Conservation (phyloP, 2,113 vertebrate genomes). For the Gasterosteus aculeatus region DNA sequence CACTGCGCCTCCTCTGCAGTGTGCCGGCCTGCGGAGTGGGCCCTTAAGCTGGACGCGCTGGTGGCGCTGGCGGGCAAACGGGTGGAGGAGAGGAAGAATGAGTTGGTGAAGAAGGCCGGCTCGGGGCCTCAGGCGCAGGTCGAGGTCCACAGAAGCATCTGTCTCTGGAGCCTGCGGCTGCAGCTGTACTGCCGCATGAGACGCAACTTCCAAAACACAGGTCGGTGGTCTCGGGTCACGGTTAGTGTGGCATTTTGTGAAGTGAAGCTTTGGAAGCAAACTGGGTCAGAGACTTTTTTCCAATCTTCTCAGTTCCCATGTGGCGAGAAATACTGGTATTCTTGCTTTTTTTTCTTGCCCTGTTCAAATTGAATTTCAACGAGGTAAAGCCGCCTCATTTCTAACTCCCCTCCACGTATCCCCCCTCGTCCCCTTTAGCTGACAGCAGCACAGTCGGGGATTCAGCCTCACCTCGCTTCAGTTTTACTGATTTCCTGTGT, state of each 20-base stretch:
- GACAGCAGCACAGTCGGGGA: conserved; percentile 7
- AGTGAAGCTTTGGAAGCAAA: neutral
- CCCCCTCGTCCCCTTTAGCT: neutral
- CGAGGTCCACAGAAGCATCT: conserved; percentile 70
- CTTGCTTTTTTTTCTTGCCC: neutral
- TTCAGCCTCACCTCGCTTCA: conserved; percentile 24
- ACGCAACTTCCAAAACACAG: conserved; percentile 76
- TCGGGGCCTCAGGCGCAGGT: conserved; percentile 66
- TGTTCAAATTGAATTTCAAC: neutral
- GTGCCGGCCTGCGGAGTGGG: conserved; percentile 73
- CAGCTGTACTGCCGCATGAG: conserved; percentile 81
- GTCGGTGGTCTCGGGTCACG: conserved; percentile 51
- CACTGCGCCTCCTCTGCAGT: conserved; percentile 54
- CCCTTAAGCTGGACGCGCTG: conserved; percentile 73
- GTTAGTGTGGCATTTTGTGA: conserved; percentile 10
- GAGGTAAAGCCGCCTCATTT: neutral
- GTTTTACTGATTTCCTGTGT: conserved; percentile 31
- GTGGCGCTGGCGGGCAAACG: conserved; percentile 69
- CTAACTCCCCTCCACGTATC: conserved; percentile 11
- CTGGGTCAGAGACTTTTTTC: neutral
- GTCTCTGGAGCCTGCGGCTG: conserved; percentile 76
- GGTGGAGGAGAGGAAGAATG: conserved; percentile 70
- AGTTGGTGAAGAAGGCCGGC: conserved; percentile 55
- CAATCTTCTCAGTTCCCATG: neutral
- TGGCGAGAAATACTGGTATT: neutral